Conservation (phyloP, 2,888 invertebrate species). For the Drosophila falleni region DNA sequence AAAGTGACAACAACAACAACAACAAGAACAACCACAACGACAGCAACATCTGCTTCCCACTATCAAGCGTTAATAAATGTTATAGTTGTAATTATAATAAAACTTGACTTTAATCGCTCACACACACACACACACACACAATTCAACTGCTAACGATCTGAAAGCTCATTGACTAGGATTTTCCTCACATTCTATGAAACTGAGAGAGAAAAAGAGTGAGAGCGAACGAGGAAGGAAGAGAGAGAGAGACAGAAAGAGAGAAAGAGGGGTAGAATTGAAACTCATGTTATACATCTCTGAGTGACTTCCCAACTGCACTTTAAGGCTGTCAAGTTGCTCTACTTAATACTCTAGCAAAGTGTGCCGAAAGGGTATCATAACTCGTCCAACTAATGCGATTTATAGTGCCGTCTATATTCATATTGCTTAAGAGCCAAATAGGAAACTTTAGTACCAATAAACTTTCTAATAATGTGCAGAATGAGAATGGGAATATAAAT, state of each 20-base stretch:
- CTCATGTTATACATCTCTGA: slow-evolving; percentile 42
- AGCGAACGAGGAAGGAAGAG: neutral
- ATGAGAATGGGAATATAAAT: neutral
- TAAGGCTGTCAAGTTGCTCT: neutral
- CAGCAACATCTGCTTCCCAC: slow-evolving; percentile 59
- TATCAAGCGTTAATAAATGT: slow-evolving; percentile 75
- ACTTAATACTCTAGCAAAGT: slow-evolving; percentile 17
- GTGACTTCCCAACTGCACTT: slow-evolving; percentile 23
- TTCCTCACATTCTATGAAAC: slow-evolving; percentile 14
- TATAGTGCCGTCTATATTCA: slow-evolving; percentile 17
- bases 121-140: slow-evolving; percentile 28
- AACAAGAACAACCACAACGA: neutral
- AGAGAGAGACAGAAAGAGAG: neutral
- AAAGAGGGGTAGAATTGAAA: slow-evolving; percentile 2
- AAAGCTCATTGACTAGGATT: slow-evolving; percentile 46
- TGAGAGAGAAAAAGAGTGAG: neutral
- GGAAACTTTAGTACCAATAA: slow-evolving; percentile 8
- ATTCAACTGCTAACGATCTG: slow-evolving; percentile 48
- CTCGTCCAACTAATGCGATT: slow-evolving; percentile 20
- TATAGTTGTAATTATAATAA: slow-evolving; percentile 82
- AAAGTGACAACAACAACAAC: slow-evolving; percentile 22
- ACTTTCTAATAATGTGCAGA: neutral
- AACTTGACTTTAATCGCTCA: slow-evolving; percentile 71
- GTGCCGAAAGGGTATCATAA: slow-evolving; percentile 26
- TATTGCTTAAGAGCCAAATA: slow-evolving; percentile 2